Percentiles rank a stretch among this genome's conserved stretches.
Evolutionary conservation across 2,888 invertebrate genomes (phyloP).

Genomic region (Ceraclea dissimilis): DNA sequence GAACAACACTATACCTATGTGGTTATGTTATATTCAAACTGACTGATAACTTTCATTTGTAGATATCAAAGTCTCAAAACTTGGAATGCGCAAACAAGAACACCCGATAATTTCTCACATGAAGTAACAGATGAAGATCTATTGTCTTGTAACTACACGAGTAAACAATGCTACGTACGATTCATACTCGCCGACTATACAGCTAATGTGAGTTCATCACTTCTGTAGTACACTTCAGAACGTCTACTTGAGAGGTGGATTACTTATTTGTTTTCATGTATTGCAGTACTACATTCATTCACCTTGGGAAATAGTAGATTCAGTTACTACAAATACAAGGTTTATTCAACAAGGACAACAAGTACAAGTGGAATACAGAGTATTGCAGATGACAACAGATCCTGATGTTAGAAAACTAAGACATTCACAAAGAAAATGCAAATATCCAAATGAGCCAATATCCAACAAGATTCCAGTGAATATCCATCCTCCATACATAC

Average conservation of each 20-base stretch:
- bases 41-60: not conserved
- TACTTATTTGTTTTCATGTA: not conserved
- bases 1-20: not conserved
- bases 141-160: slow-evolving; percentile 45
- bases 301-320: slow-evolving; percentile 46
- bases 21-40: not conserved
- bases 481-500: no score
- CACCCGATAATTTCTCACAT: slow-evolving; percentile 5
- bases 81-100: slow-evolving; percentile 10
- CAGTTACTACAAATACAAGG: slow-evolving; percentile 41
- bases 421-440: slow-evolving; percentile 39
- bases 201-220: slow-evolving; percentile 35
- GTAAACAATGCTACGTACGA: slow-evolving; percentile 42
- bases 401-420: slow-evolving; percentile 35
- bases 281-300: slow-evolving; percentile 48
- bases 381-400: slow-evolving; percentile 36
- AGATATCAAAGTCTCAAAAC: slow-evolving; percentile 23
- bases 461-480: slow-evolving; percentile 36
- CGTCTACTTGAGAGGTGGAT: no score
- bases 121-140: slow-evolving; percentile 28
- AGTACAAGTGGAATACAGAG: slow-evolving; percentile 39
- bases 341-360: slow-evolving; percentile 40
- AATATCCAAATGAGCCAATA: slow-evolving; percentile 44
- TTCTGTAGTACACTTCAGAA: not conserved
- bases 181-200: slow-evolving; percentile 40